Base-by-base conservation (phyloP, 2,797 vertebrate genomes). In the Periophthalmus magnuspinnatus region DNA sequence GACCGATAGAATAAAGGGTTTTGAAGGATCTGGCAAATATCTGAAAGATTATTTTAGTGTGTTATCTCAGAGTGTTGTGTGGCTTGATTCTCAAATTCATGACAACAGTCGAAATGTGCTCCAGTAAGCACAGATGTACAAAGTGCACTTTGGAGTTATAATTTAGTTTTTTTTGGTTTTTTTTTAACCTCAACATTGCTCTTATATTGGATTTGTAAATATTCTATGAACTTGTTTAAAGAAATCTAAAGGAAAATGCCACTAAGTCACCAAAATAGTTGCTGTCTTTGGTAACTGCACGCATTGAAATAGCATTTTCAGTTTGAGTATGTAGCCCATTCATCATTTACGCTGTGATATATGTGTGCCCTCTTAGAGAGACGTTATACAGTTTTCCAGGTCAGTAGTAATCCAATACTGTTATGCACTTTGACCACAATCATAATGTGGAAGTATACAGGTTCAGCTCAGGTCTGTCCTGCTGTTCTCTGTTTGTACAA, bases 401-500 rank as follows among this genome's bases (percentile, higher is more conserved):
- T 10, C 61, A 56, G 3, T 41, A 19, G 60, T n/a, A n/a, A 65
- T 36, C 34, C 33, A 59, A 70, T 17, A 11, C 5, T 24, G 10
- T 57, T 21, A 48, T 7, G 21, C 19, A n/a, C 34, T 10, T 5
- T 1, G 65, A 70, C 34, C 5, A 62, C 54, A 22, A 21, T 14
- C 41, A 6, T 64, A 50, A 41, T 71, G 41, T 45, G 54, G 52
- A 78, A 58, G 78, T 70, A 3, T 21, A 33, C 6, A 55, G 16
- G 61, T 41, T 63, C 21, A 74, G 56, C 19, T 19, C 54, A 0
- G n/a, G 41, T 41, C 0, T 62, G 55, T 66, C 45, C 16, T 66
- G n/a, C 58, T 67, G 47, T 57, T 36, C 28, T 7, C 0, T 5
- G 19, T 78, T 78, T 72, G 34, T 58, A 70, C 33, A 75, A 64